phyloP scores from a whole-genome alignment of 2,888 invertebrate genomes.

The Agrilus cyanescens region DNA sequence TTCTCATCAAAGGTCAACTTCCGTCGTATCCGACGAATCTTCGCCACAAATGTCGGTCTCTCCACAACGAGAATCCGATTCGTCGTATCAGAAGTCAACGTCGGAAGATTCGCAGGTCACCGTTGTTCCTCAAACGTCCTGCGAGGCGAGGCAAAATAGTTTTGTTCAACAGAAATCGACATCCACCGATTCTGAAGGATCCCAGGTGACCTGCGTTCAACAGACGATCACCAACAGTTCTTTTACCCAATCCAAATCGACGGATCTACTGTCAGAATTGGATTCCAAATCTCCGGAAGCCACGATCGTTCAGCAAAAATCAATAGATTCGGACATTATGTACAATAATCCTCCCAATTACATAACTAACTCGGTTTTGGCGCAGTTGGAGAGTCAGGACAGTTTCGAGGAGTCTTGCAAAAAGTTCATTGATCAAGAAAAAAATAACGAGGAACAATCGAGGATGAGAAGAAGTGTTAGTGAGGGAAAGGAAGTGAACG shows the following conservation, averaged over 20 bases:
- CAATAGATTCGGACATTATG: constrained; percentile 32
- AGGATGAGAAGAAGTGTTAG: constrained; percentile 8
- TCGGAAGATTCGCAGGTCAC: constrained; percentile 5
- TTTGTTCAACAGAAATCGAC: constrained; percentile 9
- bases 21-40: too few relatives aligned
- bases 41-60: constrained; percentile 9
- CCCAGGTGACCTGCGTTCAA: constrained; percentile 25
- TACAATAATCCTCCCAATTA: constrained; percentile 25
- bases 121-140: constrained; percentile 27
- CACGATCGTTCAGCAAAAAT: constrained; percentile 28
- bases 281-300: constrained; percentile 30
- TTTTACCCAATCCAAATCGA: not conserved
- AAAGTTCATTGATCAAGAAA: constrained; percentile 1
- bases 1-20: too few relatives aligned
- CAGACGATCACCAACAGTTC: constrained; percentile 16
- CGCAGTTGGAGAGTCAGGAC: constrained; percentile 32
- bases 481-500: constrained; percentile 3
- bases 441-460: constrained; percentile 6
- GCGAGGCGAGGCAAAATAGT: constrained; percentile 8
- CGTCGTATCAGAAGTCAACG: constrained; percentile 3
- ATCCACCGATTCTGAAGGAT: constrained; percentile 6
- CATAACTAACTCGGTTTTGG: constrained; percentile 29
- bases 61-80: constrained; percentile 5
- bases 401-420: constrained; percentile 20
- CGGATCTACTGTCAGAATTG: constrained; percentile 21